These are phyloP conservation scores for Leptopterna dolabrata DNA, from an alignment of 2,888 invertebrate species.

Conservation along the genomic window DNA sequence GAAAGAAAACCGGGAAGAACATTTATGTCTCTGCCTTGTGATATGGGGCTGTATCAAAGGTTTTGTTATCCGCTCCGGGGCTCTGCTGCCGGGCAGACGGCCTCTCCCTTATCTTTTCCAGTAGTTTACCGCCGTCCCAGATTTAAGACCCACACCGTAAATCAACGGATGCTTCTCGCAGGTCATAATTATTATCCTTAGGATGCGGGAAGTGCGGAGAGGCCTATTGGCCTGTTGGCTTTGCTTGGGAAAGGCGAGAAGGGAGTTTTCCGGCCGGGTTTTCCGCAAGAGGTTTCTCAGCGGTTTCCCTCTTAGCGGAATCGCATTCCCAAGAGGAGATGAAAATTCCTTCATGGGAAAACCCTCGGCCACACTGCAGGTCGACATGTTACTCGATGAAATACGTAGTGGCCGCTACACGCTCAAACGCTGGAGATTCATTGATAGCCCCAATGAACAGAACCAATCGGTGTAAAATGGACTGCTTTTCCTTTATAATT, in stretches of 20 bases:
- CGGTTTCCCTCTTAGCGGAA: background rate
- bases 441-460: too few relatives aligned
- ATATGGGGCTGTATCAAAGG: background rate
- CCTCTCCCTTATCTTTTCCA: slow-evolving; percentile 10
- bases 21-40: background rate
- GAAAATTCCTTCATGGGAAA: background rate
- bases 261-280: background rate
- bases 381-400: too few relatives aligned
- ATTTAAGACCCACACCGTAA: slow-evolving; percentile 11
- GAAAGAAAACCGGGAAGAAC: background rate
- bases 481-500: too few relatives aligned
- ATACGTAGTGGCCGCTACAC: too few relatives aligned
- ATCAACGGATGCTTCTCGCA: slow-evolving; percentile 17
- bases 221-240: slow-evolving; percentile 28
- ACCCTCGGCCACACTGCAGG: too few relatives aligned
- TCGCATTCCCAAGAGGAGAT: background rate
- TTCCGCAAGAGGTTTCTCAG: background rate
- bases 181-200: slow-evolving; percentile 38
- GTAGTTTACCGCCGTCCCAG: background rate
- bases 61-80: background rate
- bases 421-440: too few relatives aligned
- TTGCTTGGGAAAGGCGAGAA: background rate
- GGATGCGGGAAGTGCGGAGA: background rate
- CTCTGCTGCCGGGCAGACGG: background rate
- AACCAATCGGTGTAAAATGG: too few relatives aligned